A percentile compares a stretch with the other conserved stretches of the same genome.
phyloP scores from a whole-genome alignment of 1,140 invertebrate species.

The Acromyrmex charruanus region DNA sequence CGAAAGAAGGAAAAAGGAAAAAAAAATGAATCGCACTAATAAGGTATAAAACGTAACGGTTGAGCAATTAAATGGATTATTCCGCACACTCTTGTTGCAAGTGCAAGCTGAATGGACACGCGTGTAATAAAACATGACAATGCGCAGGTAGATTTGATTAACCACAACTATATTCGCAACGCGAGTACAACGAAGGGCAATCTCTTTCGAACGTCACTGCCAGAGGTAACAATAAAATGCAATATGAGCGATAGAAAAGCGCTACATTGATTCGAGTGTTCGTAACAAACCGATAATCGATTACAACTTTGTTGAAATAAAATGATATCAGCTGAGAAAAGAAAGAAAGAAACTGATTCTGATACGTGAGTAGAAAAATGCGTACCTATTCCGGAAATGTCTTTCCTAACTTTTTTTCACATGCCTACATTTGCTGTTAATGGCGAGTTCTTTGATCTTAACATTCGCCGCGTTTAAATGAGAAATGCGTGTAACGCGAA shows the following conservation, averaged over 20 bases:
- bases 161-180: slow-evolving; percentile 24
- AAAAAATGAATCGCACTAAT: not conserved
- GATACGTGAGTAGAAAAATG: not conserved
- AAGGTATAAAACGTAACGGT: not conserved
- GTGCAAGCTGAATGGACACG: slow-evolving; percentile 1
- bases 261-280: slow-evolving; percentile 20
- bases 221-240: slow-evolving; percentile 57
- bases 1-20: not conserved
- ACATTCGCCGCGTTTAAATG: not conserved
- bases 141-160: slow-evolving; percentile 35
- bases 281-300: slow-evolving; percentile 42
- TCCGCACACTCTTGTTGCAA: slow-evolving; percentile 12
- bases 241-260: slow-evolving; percentile 42
- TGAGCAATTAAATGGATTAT: slow-evolving; percentile 23
- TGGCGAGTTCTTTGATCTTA: not conserved
- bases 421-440: not conserved
- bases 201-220: slow-evolving; percentile 40
- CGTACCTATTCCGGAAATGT: not conserved
- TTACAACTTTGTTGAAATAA: slow-evolving; percentile 41
- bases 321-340: slow-evolving; percentile 10
- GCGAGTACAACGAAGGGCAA: slow-evolving; percentile 18
- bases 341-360: not conserved
- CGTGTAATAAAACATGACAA: slow-evolving; percentile 21
- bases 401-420: no score
- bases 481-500: not conserved